Percentiles rank a stretch among this genome's conserved stretches.
phyloP scores from a whole-genome alignment of 2,888 invertebrate species.

The Camponotus fellah region DNA sequence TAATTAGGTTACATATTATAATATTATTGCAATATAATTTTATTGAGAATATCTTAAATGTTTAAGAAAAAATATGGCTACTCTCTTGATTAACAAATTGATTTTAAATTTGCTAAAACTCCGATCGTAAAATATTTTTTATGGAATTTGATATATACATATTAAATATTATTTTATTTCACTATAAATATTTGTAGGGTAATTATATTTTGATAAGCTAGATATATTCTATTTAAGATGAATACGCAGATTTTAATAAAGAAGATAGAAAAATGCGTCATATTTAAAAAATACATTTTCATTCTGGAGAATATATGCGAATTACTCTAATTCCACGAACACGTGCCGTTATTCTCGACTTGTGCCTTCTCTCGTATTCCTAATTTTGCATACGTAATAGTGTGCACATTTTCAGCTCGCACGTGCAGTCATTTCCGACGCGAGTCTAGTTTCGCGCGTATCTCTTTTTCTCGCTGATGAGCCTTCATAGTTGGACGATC shows the following conservation, averaged over 20 bases:
- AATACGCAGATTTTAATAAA: neutral
- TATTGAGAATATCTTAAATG: neutral
- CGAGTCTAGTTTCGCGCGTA: conserved; percentile 36
- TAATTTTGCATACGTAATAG: conserved; percentile 53
- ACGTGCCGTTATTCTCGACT: conserved; percentile 25
- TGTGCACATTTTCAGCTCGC: conserved; percentile 38
- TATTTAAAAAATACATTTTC: neutral
- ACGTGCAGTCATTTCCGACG: conserved; percentile 49
- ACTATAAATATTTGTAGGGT: neutral
- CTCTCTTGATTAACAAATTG: neutral
- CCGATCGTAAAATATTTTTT: neutral
- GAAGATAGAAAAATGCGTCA: neutral
- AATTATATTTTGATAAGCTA: neutral
- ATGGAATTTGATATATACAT: neutral
- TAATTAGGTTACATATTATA: neutral
- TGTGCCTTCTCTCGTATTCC: conserved; percentile 3
- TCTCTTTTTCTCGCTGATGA: conserved; percentile 10
- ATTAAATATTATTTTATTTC: neutral
- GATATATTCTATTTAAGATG: neutral
- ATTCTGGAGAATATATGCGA: neutral
- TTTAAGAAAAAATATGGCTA: neutral
- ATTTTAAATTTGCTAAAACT: neutral
- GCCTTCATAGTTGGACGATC: neutral
- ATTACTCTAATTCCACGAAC: conserved; percentile 25
- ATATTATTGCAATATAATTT: neutral